Percentiles rank a stretch among this genome's conserved stretches.
Conservation (phyloP, 2,797 vertebrate species). For the Dryobates pubescens region DNA sequence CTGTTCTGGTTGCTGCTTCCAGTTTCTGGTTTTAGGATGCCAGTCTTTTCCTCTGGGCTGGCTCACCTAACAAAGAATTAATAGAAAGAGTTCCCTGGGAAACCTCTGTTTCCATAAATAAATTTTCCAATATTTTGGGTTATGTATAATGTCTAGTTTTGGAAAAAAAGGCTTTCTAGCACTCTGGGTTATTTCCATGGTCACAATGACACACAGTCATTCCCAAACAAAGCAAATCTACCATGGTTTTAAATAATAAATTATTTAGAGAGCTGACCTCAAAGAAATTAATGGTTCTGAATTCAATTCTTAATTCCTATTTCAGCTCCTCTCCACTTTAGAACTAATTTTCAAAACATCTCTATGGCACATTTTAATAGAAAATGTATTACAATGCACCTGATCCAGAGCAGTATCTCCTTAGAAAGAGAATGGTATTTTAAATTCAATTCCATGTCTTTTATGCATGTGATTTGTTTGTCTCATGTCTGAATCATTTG, state of each 20-base stretch:
- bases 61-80: not conserved
- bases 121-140: not conserved
- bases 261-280: not conserved
- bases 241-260: not conserved
- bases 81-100: not conserved
- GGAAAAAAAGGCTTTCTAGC: not conserved
- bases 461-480: not conserved
- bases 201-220: too few relatives aligned
- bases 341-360: not conserved
- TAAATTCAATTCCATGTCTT: not conserved
- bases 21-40: too few relatives aligned
- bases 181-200: not conserved
- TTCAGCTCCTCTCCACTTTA: not conserved
- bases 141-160: not conserved
- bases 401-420: not conserved
- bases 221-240: not conserved
- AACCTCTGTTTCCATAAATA: not conserved
- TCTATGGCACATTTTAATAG: not conserved
- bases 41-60: too few relatives aligned
- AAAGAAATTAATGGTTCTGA: not conserved
- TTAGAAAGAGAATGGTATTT: not conserved
- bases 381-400: not conserved
- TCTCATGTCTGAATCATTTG: not conserved
- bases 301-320: not conserved
- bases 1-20: too few relatives aligned